phyloP scores from a whole-genome alignment of 2,888 invertebrate species.

The Cheilosia pagana region DNA sequence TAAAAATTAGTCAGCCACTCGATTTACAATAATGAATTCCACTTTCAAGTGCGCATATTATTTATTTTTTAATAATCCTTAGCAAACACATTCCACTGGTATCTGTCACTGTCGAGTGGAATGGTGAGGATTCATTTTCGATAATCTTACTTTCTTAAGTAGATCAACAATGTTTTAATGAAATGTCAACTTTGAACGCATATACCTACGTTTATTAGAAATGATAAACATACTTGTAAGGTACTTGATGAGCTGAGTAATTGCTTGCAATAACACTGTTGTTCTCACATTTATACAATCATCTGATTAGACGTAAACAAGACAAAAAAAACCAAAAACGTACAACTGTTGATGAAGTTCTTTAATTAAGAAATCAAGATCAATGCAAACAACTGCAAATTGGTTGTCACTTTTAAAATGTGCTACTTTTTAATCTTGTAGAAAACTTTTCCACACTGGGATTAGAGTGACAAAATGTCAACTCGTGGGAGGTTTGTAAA shows the following conservation, averaged over 20 bases:
- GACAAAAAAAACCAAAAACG: neutral
- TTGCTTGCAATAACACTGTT: neutral
- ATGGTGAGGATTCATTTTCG: no score
- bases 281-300: neutral
- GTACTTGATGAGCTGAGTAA: neutral
- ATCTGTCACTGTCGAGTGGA: no score
- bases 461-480: neutral
- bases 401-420: neutral
- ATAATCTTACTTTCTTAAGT: no score
- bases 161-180: neutral
- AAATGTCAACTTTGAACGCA: neutral
- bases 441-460: no score
- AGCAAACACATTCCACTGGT: no score
- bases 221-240: neutral
- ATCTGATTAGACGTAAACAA: neutral
- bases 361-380: slow-evolving; percentile 13
- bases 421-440: no score
- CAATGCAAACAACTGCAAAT: slow-evolving; percentile 9
- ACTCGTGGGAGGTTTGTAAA: no score
- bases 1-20: no score
- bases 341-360: neutral
- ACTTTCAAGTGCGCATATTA: no score
- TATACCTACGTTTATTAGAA: neutral
- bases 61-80: no score
- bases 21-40: no score